These are phyloP conservation scores for Drosophila eohydei DNA, from an alignment of 2,888 invertebrate genomes.

Conservation along the genomic window DNA sequence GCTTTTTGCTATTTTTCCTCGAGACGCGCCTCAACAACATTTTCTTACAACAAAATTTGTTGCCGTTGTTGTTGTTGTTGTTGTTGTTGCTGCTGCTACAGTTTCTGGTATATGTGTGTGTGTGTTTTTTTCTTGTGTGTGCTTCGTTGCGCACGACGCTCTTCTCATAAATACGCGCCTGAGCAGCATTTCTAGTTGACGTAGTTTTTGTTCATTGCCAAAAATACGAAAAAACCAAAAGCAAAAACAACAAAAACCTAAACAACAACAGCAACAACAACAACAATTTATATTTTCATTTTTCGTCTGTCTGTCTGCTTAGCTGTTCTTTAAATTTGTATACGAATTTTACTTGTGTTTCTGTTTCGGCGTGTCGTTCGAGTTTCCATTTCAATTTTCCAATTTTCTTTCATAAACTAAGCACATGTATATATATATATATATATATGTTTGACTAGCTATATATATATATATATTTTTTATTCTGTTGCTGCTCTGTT, in stretches of 20 bases:
- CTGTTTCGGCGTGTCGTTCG: slow-evolving; percentile 45
- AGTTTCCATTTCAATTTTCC: slow-evolving; percentile 80
- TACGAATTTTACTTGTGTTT: slow-evolving; percentile 20
- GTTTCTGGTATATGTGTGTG: slow-evolving; percentile 10
- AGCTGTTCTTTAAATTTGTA: slow-evolving; percentile 29
- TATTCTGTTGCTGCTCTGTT: slow-evolving; percentile 10
- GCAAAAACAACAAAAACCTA: slow-evolving; percentile 2
- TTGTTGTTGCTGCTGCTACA: slow-evolving; percentile 41
- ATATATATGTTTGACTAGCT: too few relatives aligned
- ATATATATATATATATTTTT: slow-evolving; percentile 3
- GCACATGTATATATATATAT: slow-evolving; percentile 12
- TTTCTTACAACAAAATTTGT: slow-evolving; percentile 39
- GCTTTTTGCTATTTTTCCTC: slow-evolving; percentile 64
- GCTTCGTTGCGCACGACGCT: slow-evolving; percentile 78
- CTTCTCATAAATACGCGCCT: slow-evolving; percentile 63
- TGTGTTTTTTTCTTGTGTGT: slow-evolving; percentile 24
- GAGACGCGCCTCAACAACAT: slow-evolving; percentile 26
- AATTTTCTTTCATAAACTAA: slow-evolving; percentile 76
- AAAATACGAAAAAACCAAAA: slow-evolving; percentile 72
- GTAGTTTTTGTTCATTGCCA: slow-evolving; percentile 82
- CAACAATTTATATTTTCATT: slow-evolving; percentile 23
- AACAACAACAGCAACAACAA: slow-evolving; percentile 12
- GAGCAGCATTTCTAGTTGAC: slow-evolving; percentile 66
- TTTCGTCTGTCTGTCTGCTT: slow-evolving; percentile 40
- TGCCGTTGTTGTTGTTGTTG: slow-evolving; percentile 28